Base-by-base conservation (phyloP, 2,888 invertebrate species). In the Dermolepida albohirtum region DNA sequence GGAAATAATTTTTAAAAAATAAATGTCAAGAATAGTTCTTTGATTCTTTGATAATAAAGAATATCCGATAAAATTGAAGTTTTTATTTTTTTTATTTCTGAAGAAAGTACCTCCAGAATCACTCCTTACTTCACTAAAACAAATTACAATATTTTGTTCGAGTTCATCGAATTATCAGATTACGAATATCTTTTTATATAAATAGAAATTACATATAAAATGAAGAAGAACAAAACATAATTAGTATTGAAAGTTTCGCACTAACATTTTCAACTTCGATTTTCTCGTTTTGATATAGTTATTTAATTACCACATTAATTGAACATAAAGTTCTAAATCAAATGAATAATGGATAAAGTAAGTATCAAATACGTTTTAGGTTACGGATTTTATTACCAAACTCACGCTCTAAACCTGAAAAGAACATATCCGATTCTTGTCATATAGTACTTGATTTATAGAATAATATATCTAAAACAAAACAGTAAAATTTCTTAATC, bases 401-500 rank as follows among this genome's bases (percentile, higher is more conserved):
- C 34, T 49, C 59, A 62, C 59, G 59, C 34, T 62, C 44, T n/a
- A 43, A 27, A 43, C 34, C 12, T 43, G 34, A 57, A 44, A 27
- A 12, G 47, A 47, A 47, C 59, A 34, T 14, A 62, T 62, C 59
- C 47, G 34, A 47, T 44, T 34, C 59, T 62, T 62, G 59, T 62
- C 59, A 47, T 62, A 62, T 7, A 14, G 49, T 47, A 47, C 59
- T 62, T 62, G 59, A 62, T 62, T 62, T 62, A 62, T 62, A 62
- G 59, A 62, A 62, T 62, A 62, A 62, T 62, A 34, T 34, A 47
- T 62, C 59, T 62, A 62, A 63, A 62, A 63, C 52, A 67, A 67
- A 67, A 63, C 62, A 67, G 54, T 65, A 68, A 68, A 64, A 65
- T 68, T 65, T 65, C 65, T 64, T 68, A 68, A 68, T 69, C 69